A percentile compares a stretch with the other conserved stretches of the same genome.
These are phyloP conservation scores for Omphaloscelis lunosa DNA, from an alignment of 2,888 invertebrate species.

Conservation along the genomic window DNA sequence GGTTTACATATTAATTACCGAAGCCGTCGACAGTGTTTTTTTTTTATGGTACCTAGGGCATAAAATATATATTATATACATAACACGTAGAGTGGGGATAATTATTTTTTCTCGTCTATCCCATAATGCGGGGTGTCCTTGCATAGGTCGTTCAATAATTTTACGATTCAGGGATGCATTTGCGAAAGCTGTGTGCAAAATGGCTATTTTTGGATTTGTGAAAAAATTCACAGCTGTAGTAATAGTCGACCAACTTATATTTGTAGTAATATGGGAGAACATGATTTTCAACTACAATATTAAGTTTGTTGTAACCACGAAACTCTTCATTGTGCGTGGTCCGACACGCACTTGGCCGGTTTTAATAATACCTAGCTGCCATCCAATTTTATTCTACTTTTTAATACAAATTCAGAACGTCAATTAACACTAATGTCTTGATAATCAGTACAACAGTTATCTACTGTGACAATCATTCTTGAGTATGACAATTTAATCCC, in stretches of 20 bases:
- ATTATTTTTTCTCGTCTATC: not conserved
- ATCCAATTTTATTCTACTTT: not conserved
- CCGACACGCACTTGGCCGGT: not conserved
- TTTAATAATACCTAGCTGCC: not conserved
- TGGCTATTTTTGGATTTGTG: not conserved
- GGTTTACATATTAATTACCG: too few relatives aligned
- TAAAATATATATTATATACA: too few relatives aligned
- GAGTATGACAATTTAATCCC: constrained; percentile 45
- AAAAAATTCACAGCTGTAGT: not conserved
- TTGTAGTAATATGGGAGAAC: not conserved
- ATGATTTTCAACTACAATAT: not conserved
- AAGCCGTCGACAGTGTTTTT: too few relatives aligned
- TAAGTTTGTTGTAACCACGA: not conserved
- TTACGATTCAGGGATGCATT: too few relatives aligned
- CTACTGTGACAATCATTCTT: not conserved
- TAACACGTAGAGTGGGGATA: too few relatives aligned
- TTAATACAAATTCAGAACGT: not conserved
- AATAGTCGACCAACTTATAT: not conserved
- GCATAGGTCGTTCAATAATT: too few relatives aligned
- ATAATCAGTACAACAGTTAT: constrained; percentile 34
- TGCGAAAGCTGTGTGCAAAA: too few relatives aligned
- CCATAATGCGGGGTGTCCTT: not conserved
- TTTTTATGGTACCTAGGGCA: too few relatives aligned
- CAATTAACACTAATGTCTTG: constrained; percentile 1
- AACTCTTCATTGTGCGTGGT: not conserved